Evolutionary conservation across 1,140 invertebrate species (phyloP).

Genomic region (Macrobrachium rosenbergii): DNA sequence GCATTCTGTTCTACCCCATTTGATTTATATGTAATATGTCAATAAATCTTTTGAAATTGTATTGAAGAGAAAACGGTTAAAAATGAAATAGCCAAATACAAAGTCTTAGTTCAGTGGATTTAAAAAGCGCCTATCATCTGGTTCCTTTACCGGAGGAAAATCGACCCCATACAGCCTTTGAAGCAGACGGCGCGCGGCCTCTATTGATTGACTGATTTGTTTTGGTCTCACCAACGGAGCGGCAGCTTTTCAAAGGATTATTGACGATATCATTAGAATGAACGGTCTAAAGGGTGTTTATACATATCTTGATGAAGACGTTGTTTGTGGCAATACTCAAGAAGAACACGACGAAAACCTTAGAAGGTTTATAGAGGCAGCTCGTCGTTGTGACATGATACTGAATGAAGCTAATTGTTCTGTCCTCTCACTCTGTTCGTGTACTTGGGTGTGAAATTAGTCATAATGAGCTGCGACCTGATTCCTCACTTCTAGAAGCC

Average conservation of each 20-base stretch:
- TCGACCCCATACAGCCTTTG: too few species aligned
- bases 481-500: slow-evolving; percentile 36
- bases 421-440: too few species aligned
- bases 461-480: slow-evolving; percentile 36
- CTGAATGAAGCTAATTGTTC: too few species aligned
- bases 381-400: not conserved
- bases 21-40: too few species aligned
- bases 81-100: too few species aligned
- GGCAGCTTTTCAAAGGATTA: slow-evolving; percentile 69
- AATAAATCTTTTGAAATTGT: too few species aligned
- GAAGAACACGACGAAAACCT: too few species aligned
- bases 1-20: too few species aligned
- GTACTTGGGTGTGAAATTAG: slow-evolving; percentile 40
- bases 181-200: slow-evolving; percentile 64
- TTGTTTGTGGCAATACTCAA: slow-evolving; percentile 36
- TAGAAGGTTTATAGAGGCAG: not conserved
- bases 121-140: slow-evolving; percentile 8
- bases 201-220: slow-evolving; percentile 68
- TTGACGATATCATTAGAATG: slow-evolving; percentile 69
- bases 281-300: slow-evolving; percentile 39
- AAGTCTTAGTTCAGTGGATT: not conserved
- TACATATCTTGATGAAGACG: slow-evolving; percentile 63
- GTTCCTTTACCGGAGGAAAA: slow-evolving; percentile 58
- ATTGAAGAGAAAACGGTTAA: too few species aligned
- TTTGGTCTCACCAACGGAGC: slow-evolving; percentile 69